phyloP scores from a whole-genome alignment of 2,797 vertebrate species.

The Onychomys torridus region DNA sequence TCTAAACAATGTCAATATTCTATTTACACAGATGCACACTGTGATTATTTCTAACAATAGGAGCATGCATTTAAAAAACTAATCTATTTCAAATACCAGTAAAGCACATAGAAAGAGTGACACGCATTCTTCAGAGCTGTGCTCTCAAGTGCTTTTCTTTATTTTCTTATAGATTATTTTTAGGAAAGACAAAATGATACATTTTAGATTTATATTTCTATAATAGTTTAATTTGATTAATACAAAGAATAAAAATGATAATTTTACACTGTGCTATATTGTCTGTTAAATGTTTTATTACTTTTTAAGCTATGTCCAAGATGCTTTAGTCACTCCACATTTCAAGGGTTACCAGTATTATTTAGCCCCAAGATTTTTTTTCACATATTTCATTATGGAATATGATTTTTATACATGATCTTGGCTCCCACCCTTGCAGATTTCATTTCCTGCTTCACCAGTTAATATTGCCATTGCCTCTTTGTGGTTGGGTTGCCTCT shows the following conservation, averaged over 20 bases:
- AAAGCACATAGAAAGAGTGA: not conserved
- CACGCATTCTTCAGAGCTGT: not conserved
- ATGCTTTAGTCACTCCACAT: not conserved
- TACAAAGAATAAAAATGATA: slow-evolving; percentile 26
- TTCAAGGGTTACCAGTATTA: not conserved
- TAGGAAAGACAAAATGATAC: not conserved
- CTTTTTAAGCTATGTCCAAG: not conserved
- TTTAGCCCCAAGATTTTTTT: not conserved
- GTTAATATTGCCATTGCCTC: not conserved
- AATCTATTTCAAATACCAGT: not conserved
- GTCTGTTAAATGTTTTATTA: not conserved
- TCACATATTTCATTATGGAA: not conserved
- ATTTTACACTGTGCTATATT: not conserved
- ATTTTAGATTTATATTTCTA: not conserved
- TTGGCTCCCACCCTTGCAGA: not conserved
- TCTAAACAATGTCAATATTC: not conserved
- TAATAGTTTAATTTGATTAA: slow-evolving; percentile 27
- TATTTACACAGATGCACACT: not conserved
- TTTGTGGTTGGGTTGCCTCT: not conserved
- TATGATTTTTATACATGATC: not conserved
- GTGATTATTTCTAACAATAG: not conserved
- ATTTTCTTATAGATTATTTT: not conserved
- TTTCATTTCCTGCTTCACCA: not conserved
- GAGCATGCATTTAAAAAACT: not conserved
- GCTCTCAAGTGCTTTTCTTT: not conserved